Base-by-base conservation (phyloP, 2,113 vertebrate genomes). In the Peromyscus maniculatus region DNA sequence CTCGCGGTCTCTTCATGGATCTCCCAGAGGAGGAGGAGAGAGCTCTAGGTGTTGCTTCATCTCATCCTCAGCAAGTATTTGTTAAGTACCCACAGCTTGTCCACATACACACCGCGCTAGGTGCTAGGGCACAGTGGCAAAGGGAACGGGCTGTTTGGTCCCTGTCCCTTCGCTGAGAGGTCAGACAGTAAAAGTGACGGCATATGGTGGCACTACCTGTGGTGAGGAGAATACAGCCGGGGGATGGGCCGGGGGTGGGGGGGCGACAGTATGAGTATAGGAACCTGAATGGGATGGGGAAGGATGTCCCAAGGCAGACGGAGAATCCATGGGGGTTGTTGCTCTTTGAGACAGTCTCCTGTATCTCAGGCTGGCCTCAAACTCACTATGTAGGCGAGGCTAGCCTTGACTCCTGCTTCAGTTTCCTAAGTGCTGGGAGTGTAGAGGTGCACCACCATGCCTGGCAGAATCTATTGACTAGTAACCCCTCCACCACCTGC, bases 181-280 rank as follows among this genome's bases (percentile, higher is more conserved):
- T 69, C 74, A 55, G 46, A 46, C 11, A 8, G 75, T 62, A 39
- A 72, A 72, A 89, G 39, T 39, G 19, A 36, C 0, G 43, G 55
- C 49, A 66, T 13, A 22, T 0, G 21, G 13, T 67, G 67, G 66
- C n/a, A 26, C 2, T 77, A 67, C 39, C 22, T n/a, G 46, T 87
- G 89, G 43, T 83, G 59, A 15, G 22, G 43, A n/a, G 43, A 94
- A 52, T 33, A 36, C 21, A 28, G 43, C 43, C 28, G 66, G 52
- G 21, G 22, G 7, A 69, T 71, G 80, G 43, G 11, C 39, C 21
- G 12, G 79, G 1, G 46, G 43, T 55, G 17, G 1, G 46, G 43
- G 46, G 17, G 43, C 4, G 43, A 75, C 3, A 31, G 8, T 9
- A 5, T 0, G 11, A 21, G 9, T 10, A 26, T 3, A 10, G 22